Percentiles rank a stretch among this genome's conserved stretches.
These are phyloP conservation scores for Meriones unguiculatus DNA, from an alignment of 2,113 vertebrate species.

Conservation along the genomic window DNA sequence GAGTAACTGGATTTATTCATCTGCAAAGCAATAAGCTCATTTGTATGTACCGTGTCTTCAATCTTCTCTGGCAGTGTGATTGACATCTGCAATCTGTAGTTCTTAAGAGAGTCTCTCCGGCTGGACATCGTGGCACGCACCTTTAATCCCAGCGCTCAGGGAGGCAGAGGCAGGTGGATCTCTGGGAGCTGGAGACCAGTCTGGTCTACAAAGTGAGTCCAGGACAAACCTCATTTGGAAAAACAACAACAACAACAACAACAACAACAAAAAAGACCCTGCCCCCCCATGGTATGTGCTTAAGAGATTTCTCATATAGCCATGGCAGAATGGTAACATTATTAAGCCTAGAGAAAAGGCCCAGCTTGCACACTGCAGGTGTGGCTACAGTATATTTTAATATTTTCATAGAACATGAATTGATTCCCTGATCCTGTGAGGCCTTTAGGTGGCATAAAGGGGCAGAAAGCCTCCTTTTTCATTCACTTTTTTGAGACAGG, in stretches of 20 bases:
- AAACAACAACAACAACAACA: no score
- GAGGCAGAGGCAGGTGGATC: no score
- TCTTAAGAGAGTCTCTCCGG: neutral
- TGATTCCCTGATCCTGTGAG: neutral
- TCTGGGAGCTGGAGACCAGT: no score
- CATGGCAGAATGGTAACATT: neutral
- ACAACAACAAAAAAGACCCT: no score
- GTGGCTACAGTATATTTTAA: neutral
- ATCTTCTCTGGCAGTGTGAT: neutral
- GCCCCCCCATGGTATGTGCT: neutral
- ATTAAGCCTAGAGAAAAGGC: neutral
- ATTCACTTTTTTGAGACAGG: neutral
- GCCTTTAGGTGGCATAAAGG: neutral
- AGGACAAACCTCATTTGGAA: no score
- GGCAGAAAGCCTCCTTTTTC: neutral
- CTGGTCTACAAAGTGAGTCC: no score
- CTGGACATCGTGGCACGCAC: no score
- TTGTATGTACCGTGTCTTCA: neutral
- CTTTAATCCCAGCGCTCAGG: no score
- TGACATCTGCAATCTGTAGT: neutral
- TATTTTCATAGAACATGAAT: conserved; percentile 33
- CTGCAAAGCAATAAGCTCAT: conserved; percentile 15
- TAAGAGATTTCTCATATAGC: neutral
- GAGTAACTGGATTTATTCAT: neutral
- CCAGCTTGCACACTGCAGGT: neutral